A percentile compares a stretch with the other conserved stretches of the same genome.
Evolutionary conservation across 2,888 invertebrate species (phyloP).

Genomic region (Spodoptera exigua): DNA sequence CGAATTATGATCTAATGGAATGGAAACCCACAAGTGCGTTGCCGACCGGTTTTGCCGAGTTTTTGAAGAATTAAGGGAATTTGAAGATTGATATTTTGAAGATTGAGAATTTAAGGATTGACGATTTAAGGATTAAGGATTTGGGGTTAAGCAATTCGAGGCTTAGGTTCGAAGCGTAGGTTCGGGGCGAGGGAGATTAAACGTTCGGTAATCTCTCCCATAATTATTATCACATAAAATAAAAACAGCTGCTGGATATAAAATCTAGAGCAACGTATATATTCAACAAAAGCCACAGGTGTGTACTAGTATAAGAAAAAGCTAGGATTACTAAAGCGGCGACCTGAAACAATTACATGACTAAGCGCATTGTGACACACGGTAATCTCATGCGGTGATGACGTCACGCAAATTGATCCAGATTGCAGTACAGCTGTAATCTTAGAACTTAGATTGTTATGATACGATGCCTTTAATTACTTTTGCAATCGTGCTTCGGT

Average conservation of each 20-base stretch:
- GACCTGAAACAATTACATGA: slow-evolving; percentile 61
- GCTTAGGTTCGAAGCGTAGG: too few species aligned
- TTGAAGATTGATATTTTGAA: too few species aligned
- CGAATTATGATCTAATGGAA: too few species aligned
- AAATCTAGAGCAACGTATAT: background rate
- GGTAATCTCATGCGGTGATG: slow-evolving; percentile 55
- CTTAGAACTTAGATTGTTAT: slow-evolving; percentile 50
- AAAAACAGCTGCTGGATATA: slow-evolving; percentile 9
- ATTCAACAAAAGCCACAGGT: slow-evolving; percentile 51
- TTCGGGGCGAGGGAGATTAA: too few species aligned
- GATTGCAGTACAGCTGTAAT: slow-evolving; percentile 56
- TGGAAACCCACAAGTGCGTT: too few species aligned
- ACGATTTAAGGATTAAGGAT: too few species aligned
- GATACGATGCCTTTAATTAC: slow-evolving; percentile 56
- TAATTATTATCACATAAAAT: too few species aligned
- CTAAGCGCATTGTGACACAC: slow-evolving; percentile 59
- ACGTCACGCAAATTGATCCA: slow-evolving; percentile 62
- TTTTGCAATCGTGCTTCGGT: slow-evolving; percentile 41
- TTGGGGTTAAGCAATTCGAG: too few species aligned
- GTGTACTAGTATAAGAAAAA: slow-evolving; percentile 47
- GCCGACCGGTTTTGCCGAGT: too few species aligned
- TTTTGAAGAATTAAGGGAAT: too few species aligned
- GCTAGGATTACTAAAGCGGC: slow-evolving; percentile 51
- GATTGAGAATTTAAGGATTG: too few species aligned
- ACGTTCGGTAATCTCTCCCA: too few species aligned